Conservation (phyloP, 2,797 vertebrate species). For the Lagodon rhomboides region DNA sequence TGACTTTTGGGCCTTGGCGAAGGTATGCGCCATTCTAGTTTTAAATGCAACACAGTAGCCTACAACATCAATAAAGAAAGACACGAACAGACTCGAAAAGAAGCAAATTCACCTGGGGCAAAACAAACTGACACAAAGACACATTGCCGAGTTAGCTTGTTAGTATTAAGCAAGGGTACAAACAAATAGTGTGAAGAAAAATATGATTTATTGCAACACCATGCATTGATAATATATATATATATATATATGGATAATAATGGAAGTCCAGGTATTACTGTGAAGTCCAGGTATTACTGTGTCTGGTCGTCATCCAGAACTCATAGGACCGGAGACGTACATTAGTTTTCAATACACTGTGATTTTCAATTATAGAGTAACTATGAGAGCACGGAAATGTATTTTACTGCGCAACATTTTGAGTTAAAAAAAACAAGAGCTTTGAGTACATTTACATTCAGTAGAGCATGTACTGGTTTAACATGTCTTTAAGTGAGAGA, state of each 20-base stretch:
- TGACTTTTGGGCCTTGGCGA: too few species aligned
- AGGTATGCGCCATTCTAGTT: too few species aligned
- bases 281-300: background rate
- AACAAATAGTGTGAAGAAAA: background rate
- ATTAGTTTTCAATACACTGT: background rate
- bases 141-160: too few species aligned
- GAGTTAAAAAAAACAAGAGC: background rate
- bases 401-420: background rate
- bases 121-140: too few species aligned
- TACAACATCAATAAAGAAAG: too few species aligned
- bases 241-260: background rate
- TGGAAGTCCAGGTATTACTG: background rate
- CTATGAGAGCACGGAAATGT: background rate
- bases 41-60: too few species aligned
- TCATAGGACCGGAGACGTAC: background rate
- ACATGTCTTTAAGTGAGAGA: conserved; percentile 1
- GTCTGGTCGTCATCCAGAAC: background rate
- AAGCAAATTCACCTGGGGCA: too few species aligned
- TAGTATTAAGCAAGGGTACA: too few species aligned
- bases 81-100: too few species aligned
- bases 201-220: background rate
- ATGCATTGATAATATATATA: background rate
- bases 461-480: background rate
- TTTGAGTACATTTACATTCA: conserved; percentile 14
- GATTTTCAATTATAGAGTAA: too few species aligned